phyloP scores from a whole-genome alignment of 2,797 vertebrate species.

The Pseudochaenichthys georgianus region DNA sequence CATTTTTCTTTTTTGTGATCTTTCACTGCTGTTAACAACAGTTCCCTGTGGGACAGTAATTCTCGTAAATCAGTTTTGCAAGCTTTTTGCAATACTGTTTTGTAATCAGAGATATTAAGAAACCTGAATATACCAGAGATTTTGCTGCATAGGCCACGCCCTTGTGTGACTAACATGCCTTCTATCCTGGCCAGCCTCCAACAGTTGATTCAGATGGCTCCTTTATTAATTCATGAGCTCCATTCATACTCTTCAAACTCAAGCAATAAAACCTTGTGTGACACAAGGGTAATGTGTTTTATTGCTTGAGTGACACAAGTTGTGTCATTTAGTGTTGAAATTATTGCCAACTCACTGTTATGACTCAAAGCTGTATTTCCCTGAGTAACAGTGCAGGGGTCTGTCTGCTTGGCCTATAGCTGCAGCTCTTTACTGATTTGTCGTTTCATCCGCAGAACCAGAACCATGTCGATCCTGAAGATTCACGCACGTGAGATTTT shows the following conservation, averaged over 20 bases:
- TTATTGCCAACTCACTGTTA: slow-evolving; percentile 51
- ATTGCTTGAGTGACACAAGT: no score
- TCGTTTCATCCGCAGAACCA: slow-evolving; percentile 74
- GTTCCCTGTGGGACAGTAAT: slow-evolving; percentile 25
- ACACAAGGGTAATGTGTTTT: no score
- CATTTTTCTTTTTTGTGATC: slow-evolving; percentile 18
- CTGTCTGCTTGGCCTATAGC: background rate
- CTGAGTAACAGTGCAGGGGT: slow-evolving; percentile 16
- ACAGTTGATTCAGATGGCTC: slow-evolving; percentile 31
- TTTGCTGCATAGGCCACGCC: slow-evolving; percentile 70
- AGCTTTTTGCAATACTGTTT: slow-evolving; percentile 44
- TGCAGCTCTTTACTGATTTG: slow-evolving; percentile 5
- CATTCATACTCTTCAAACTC: background rate
- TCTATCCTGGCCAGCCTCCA: slow-evolving; percentile 11
- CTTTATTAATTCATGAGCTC: background rate
- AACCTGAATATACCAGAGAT: slow-evolving; percentile 23
- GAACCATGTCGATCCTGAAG: slow-evolving; percentile 95
- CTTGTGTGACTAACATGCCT: slow-evolving; percentile 34
- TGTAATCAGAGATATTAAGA: slow-evolving; percentile 33
- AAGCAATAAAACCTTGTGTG: background rate
- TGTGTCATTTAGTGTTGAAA: background rate
- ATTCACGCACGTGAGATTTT: slow-evolving; percentile 95
- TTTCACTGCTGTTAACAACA: slow-evolving; percentile 25
- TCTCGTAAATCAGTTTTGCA: slow-evolving; percentile 31
- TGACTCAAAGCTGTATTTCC: background rate